Conservation (phyloP, 2,888 invertebrate species). For the Pandemis heparana region DNA sequence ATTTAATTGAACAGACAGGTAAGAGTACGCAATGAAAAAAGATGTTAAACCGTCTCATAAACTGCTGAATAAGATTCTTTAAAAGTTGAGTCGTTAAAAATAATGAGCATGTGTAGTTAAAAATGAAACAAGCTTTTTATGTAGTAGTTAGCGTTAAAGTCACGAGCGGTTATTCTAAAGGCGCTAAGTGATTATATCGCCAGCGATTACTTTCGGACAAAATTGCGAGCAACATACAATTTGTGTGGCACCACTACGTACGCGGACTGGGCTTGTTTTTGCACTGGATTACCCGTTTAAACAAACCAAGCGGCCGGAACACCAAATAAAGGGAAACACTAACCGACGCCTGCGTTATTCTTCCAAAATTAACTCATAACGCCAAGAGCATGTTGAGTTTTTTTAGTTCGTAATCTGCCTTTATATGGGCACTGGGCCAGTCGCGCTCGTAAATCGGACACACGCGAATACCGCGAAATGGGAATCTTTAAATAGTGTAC, state of each 20-base stretch:
- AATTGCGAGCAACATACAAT: slow-evolving; percentile 71
- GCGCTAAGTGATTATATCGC: slow-evolving; percentile 80
- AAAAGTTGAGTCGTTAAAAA: slow-evolving; percentile 7
- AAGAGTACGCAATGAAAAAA: background rate
- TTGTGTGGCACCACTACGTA: slow-evolving; percentile 71
- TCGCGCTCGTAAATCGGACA: slow-evolving; percentile 79
- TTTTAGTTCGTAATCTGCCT: slow-evolving; percentile 81
- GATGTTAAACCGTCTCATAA: background rate
- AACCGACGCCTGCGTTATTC: slow-evolving; percentile 80
- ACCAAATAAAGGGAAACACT: slow-evolving; percentile 82
- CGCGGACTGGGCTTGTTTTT: slow-evolving; percentile 72
- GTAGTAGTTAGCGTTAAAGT: slow-evolving; percentile 67
- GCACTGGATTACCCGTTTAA: slow-evolving; percentile 80
- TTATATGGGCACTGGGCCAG: slow-evolving; percentile 84
- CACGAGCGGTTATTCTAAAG: slow-evolving; percentile 65
- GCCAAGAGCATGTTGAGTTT: slow-evolving; percentile 79
- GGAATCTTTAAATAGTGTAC: slow-evolving; percentile 82
- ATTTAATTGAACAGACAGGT: background rate
- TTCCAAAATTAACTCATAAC: slow-evolving; percentile 86
- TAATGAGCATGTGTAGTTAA: slow-evolving; percentile 9
- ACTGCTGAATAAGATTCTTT: background rate
- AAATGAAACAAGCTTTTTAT: slow-evolving; percentile 56
- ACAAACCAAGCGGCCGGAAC: slow-evolving; percentile 78
- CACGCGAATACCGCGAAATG: slow-evolving; percentile 78
- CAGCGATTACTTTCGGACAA: slow-evolving; percentile 72